Evolutionary conservation across 2,113 vertebrate species (phyloP), one percentile per base, ranked within the genome.

Genomic region (Sphaerodactylus townsendi): DNA sequence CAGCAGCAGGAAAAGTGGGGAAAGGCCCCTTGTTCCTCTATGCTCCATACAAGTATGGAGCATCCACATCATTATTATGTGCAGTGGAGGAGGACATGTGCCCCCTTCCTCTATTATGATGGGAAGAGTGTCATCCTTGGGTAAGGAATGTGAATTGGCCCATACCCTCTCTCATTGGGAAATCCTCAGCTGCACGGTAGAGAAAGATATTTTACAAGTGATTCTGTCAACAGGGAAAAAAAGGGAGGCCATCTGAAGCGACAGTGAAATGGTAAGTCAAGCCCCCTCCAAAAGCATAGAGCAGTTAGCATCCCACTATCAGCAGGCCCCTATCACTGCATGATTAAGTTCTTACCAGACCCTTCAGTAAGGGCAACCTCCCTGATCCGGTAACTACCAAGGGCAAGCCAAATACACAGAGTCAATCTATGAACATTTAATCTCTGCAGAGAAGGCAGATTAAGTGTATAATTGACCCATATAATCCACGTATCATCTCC

Each of bases 391-490:
- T 97, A 99, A 97, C 98, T 97, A 96, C 96, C 98, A 98, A 97
- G 95, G 97, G 97, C 98, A 98, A 96, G 96, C 95, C 97, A 98
- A 98, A 98, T 96, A 96, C 95, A 90, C 94, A 80, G 97, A 98
- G 98, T 97, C 98, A 98, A 98, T 99, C 98, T 98, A 96, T 97
- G 97, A 96, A 96, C 93, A 91, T 93, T 94, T 98, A 98, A 99
- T 85, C 83, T 78, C 98, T 97, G 96, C 91, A 90, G 95, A 96
- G 95, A 95, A 97, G 97, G 96, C 97, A 99, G 99, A 99, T 99
- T 99, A 99, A 98, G 97, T 96, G 96, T 98, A 99, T 99, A 99
- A 99, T 98, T 99, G 98, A 99, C 97, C 97, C 96, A 94, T 96
- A 97, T 99, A 99, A 99, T 99, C 98, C 97, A 93, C 81, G 91